These are phyloP conservation scores for Heteromurus nitidus DNA, from an alignment of 2,888 invertebrate genomes.

Conservation along the genomic window DNA sequence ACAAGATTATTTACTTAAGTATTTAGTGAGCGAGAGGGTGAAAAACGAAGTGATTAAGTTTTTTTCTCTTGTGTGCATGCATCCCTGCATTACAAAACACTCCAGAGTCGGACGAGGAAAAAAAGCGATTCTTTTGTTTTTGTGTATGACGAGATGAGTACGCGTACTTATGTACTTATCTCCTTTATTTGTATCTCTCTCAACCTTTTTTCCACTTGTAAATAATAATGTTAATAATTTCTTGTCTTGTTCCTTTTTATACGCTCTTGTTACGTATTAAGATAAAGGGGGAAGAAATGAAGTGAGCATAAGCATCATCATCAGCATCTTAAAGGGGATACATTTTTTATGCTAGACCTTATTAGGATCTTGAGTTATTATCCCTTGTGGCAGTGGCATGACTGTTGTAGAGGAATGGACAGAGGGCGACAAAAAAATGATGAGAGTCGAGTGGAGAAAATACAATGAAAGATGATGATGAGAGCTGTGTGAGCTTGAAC, in stretches of 20 bases:
- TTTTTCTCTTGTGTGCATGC: neutral
- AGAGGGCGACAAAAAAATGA: constrained; percentile 14
- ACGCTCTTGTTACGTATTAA: constrained; percentile 3
- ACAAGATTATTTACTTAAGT: constrained; percentile 1
- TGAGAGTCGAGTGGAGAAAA: neutral
- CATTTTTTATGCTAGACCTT: constrained; percentile 36
- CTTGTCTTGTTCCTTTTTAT: constrained; percentile 17
- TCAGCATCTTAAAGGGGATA: too few species aligned
- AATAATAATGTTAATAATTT: constrained; percentile 16
- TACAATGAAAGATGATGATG: constrained; percentile 2
- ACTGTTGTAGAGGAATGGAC: neutral
- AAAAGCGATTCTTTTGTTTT: too few species aligned
- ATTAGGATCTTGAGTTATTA: constrained; percentile 60
- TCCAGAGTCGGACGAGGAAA: too few species aligned
- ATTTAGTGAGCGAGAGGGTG: neutral
- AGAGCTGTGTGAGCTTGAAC: constrained; percentile 9
- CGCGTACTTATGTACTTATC: too few species aligned
- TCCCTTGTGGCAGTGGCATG: constrained; percentile 42
- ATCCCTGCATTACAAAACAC: too few species aligned
- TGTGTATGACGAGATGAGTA: too few species aligned
- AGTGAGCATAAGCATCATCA: too few species aligned
- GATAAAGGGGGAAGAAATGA: too few species aligned
- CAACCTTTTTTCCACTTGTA: constrained; percentile 1
- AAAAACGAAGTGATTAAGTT: constrained; percentile 7
- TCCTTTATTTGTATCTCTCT: too few species aligned